These are phyloP conservation scores for Antigone vipio DNA, from an alignment of 2,113 vertebrate species.

Conservation along the genomic window DNA sequence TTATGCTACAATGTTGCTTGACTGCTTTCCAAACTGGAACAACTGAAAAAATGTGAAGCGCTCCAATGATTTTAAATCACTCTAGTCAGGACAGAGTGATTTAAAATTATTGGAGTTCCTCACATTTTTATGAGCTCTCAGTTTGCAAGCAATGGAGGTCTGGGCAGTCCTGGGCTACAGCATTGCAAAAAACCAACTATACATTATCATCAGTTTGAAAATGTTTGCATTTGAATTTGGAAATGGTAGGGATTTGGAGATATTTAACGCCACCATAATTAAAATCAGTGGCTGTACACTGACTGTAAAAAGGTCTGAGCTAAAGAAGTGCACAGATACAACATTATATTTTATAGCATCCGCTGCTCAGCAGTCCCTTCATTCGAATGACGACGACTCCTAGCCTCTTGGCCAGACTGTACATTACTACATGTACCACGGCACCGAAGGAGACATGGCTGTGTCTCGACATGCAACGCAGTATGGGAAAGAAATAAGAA, in stretches of 20 bases:
- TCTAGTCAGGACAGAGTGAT: neutral
- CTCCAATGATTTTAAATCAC: constrained; percentile 45
- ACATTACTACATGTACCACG: neutral
- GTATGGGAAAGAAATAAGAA: neutral
- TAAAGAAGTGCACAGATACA: neutral
- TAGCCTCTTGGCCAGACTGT: neutral
- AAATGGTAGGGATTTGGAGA: neutral
- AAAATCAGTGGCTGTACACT: neutral
- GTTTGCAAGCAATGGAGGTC: neutral
- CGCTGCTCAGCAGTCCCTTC: neutral
- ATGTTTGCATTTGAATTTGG: neutral
- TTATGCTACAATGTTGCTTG: neutral
- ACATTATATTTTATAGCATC: neutral
- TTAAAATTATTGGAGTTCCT: constrained; percentile 46
- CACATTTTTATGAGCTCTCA: constrained; percentile 33
- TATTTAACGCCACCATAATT: neutral
- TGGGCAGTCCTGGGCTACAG: neutral
- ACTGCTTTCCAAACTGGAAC: constrained; percentile 31
- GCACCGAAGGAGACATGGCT: neutral
- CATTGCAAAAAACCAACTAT: neutral
- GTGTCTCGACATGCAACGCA: neutral
- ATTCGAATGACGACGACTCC: neutral
- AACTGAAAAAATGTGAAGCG: constrained; percentile 34
- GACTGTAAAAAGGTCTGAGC: neutral
- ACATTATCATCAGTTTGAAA: neutral